phyloP scores from a whole-genome alignment of 2,888 invertebrate genomes.

The Euplexia lucipara region DNA sequence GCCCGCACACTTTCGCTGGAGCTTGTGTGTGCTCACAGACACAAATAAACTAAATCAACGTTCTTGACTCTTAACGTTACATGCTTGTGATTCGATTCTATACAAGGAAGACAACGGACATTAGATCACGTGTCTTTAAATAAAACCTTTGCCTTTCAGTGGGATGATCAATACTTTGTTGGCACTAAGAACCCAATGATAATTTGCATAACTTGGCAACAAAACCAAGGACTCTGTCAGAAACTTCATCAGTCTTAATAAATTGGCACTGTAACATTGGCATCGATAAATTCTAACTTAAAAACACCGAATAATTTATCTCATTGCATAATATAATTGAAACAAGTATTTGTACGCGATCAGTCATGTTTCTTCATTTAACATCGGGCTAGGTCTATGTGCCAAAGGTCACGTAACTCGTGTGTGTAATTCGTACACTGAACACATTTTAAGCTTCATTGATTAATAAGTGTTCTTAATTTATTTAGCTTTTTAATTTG shows the following conservation, averaged over 20 bases:
- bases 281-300: conserved; percentile 25
- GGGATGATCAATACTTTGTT: background rate
- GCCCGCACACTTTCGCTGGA: conserved; percentile 22
- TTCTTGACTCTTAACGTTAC: background rate
- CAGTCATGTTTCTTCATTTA: conserved; percentile 59
- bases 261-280: background rate
- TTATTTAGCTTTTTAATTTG: conserved; percentile 7
- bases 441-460: conserved; percentile 40
- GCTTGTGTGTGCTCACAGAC: background rate
- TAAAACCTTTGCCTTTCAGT: too few species aligned
- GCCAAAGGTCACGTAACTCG: conserved; percentile 58
- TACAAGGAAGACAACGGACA: background rate
- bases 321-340: conserved; percentile 59
- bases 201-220: conserved; percentile 20
- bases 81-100: background rate
- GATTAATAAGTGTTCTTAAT: conserved; percentile 36
- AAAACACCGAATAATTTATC: conserved; percentile 39
- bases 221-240: background rate
- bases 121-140: background rate
- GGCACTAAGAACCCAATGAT: background rate
- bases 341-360: conserved; percentile 53
- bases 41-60: background rate
- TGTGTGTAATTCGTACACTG: conserved; percentile 38
- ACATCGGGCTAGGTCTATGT: conserved; percentile 31
- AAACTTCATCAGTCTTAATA: conserved; percentile 8